Percentiles rank a stretch among this genome's conserved stretches.
Conservation (phyloP, 2,797 vertebrate species). For the Sebastes oblongus region DNA sequence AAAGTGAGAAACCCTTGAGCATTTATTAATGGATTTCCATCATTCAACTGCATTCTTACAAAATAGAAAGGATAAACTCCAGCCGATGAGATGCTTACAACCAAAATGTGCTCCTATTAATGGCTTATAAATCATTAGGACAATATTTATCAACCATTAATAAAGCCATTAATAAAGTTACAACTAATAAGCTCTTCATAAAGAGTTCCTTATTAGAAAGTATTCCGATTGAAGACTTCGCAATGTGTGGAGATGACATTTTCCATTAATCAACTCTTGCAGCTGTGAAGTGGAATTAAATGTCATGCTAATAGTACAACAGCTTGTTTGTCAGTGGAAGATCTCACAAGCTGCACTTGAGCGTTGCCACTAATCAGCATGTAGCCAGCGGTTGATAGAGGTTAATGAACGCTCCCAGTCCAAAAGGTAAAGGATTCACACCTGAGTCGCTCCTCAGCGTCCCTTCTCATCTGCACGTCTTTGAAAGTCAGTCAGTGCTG, state of each 20-base stretch:
- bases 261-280: not conserved
- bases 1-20: not conserved
- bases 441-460: not conserved
- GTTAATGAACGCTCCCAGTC: not conserved
- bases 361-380: not conserved
- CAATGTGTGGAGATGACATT: not conserved
- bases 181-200: not conserved
- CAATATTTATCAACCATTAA: not conserved
- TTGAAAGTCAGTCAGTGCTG: not conserved
- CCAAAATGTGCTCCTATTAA: not conserved
- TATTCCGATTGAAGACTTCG: not conserved
- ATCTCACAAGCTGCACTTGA: conserved; percentile 5
- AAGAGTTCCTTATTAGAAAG: conserved; percentile 4
- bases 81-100: not conserved
- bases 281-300: not conserved
- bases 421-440: not conserved
- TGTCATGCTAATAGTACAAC: not conserved
- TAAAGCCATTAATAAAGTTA: not conserved
- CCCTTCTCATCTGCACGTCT: conserved; percentile 1
- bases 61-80: not conserved
- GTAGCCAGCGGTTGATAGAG: not conserved
- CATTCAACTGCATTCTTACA: not conserved
- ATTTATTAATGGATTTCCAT: not conserved
- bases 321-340: not conserved
- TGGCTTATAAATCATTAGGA: not conserved